These are phyloP conservation scores for Plagiodera versicolora DNA, from an alignment of 2,888 invertebrate species.

Conservation along the genomic window DNA sequence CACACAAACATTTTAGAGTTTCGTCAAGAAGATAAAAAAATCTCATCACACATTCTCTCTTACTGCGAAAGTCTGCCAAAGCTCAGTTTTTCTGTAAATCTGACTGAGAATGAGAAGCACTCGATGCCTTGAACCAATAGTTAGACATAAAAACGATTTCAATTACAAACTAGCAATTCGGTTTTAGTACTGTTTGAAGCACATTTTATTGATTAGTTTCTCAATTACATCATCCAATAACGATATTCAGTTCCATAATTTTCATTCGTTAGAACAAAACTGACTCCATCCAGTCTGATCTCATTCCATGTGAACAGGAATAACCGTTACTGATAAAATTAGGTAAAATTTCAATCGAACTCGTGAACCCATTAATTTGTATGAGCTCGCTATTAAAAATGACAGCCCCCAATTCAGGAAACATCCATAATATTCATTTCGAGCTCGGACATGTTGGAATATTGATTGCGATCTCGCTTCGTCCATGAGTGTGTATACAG, in stretches of 20 bases:
- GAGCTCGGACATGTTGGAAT: conserved; percentile 9
- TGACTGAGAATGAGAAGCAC: too few species aligned
- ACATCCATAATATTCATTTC: conserved; percentile 21
- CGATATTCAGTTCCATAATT: not conserved
- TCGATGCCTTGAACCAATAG: too few species aligned
- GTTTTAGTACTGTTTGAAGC: too few species aligned
- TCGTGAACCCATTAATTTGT: conserved; percentile 22
- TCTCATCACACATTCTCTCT: too few species aligned
- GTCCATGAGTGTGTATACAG: not conserved
- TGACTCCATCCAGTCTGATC: not conserved
- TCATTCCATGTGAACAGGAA: not conserved
- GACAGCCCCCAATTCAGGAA: conserved; percentile 17
- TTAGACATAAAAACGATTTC: too few species aligned
- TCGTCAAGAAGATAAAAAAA: too few species aligned
- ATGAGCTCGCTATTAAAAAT: conserved; percentile 22
- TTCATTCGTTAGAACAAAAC: not conserved
- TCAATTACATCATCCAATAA: not conserved
- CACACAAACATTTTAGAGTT: too few species aligned
- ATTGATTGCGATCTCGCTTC: conserved; percentile 16
- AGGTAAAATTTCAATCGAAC: conserved; percentile 20
- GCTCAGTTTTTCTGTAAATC: too few species aligned
- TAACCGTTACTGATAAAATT: conserved; percentile 21
- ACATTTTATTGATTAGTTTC: too few species aligned
- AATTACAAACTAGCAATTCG: too few species aligned
- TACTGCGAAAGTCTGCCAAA: too few species aligned